phyloP scores from a whole-genome alignment of 92 coral and sea anemone genomes.

The Scolanthus callimorphus region DNA sequence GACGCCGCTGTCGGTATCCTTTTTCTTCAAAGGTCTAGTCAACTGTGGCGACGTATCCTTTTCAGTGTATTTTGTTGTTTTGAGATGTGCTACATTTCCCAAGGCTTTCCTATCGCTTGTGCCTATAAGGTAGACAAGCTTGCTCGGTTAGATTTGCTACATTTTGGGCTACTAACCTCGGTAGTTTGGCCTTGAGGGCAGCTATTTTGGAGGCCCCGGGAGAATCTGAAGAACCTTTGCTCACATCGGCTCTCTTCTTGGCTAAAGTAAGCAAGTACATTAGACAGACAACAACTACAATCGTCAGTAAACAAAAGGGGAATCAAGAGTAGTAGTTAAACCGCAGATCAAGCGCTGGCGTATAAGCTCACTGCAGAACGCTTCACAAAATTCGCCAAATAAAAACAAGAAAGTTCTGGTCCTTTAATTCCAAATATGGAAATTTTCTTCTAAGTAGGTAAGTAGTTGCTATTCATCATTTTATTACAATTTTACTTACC shows the following conservation, averaged over 20 bases:
- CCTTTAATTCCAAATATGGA: too few species aligned
- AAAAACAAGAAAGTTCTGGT: too few species aligned
- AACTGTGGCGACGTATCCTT: not conserved
- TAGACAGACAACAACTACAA: too few species aligned
- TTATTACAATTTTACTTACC: slow-evolving; percentile 29
- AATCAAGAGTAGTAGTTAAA: too few species aligned
- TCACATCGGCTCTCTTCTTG: slow-evolving; percentile 23
- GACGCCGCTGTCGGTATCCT: not conserved
- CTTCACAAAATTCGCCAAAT: too few species aligned
- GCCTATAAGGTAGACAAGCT: slow-evolving; percentile 23
- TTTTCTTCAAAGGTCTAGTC: not conserved
- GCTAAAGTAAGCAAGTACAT: slow-evolving; percentile 19
- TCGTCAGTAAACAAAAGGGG: too few species aligned
- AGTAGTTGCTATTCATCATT: too few species aligned
- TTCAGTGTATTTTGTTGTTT: not conserved
- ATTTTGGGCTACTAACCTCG: slow-evolving; percentile 21
- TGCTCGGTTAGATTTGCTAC: too few species aligned
- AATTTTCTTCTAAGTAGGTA: too few species aligned
- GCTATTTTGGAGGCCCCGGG: not conserved
- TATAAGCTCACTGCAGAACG: too few species aligned
- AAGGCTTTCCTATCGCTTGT: slow-evolving; percentile 1
- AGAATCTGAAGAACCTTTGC: not conserved
- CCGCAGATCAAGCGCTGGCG: too few species aligned
- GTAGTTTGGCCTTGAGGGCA: slow-evolving; percentile 9
- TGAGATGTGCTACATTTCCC: slow-evolving; percentile 23